These are phyloP conservation scores for Vultur gryphus DNA, from an alignment of 2,797 vertebrate genomes.

Conservation along the genomic window DNA sequence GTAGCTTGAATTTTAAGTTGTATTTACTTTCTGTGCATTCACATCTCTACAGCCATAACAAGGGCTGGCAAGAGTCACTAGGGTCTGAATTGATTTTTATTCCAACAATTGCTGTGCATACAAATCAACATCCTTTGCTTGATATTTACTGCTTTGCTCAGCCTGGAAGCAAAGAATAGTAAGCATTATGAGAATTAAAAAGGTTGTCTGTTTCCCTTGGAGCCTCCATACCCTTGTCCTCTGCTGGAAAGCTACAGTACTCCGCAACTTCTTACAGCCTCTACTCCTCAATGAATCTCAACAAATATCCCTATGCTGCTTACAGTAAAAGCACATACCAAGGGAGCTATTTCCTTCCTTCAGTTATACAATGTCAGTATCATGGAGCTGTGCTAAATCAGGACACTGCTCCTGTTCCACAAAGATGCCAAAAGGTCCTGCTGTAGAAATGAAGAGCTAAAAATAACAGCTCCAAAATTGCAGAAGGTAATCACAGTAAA, in stretches of 20 bases:
- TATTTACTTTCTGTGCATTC: conserved; percentile 34
- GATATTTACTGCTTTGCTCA: conserved; percentile 47
- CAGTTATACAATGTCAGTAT: background rate
- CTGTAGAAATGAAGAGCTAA: conserved; percentile 26
- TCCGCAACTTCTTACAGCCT: background rate
- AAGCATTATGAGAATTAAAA: conserved; percentile 1
- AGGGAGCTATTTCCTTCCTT: conserved; percentile 58
- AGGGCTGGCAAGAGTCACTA: conserved; percentile 54
- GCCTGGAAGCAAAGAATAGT: background rate
- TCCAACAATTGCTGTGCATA: conserved; percentile 55
- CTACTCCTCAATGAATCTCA: background rate
- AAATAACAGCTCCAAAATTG: conserved; percentile 30
- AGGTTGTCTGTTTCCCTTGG: background rate
- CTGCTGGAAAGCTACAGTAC: background rate
- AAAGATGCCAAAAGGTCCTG: conserved; percentile 53
- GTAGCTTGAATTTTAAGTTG: conserved; percentile 38
- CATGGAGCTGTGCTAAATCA: conserved; percentile 45
- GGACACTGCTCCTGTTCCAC: conserved; percentile 42
- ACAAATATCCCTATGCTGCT: background rate
- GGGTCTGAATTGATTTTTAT: conserved; percentile 59
- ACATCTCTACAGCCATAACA: conserved; percentile 18
- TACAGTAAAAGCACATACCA: background rate
- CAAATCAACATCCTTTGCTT: conserved; percentile 47
- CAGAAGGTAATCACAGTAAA: background rate
- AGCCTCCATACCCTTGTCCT: background rate